phyloP scores from a whole-genome alignment of 2,113 vertebrate species.

The Sisor rabdophorus region DNA sequence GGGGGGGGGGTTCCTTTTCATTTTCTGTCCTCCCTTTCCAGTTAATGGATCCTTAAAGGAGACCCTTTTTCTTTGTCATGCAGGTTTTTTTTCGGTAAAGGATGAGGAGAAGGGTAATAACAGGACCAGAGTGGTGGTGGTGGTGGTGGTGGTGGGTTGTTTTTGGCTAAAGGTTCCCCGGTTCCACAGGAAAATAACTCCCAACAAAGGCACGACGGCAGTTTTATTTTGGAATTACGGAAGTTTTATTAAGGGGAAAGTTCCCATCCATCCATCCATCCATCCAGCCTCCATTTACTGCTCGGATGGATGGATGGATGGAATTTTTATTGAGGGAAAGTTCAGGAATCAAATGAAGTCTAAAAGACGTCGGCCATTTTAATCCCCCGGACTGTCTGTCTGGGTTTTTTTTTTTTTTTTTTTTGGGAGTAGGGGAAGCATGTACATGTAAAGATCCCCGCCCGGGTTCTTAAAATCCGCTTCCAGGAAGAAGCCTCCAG shows the following conservation, averaged over 20 bases:
- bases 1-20: conserved; percentile 64
- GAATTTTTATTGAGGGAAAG: background rate
- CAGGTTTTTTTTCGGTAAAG: conserved; percentile 19
- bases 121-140: background rate
- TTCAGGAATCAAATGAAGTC: conserved; percentile 9
- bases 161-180: conserved; percentile 19
- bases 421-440: background rate
- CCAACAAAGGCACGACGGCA: background rate
- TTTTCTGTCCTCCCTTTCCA: conserved; percentile 59
- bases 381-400: background rate
- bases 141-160: too few relatives aligned
- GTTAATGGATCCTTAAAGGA: conserved; percentile 60
- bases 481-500: conserved; percentile 21
- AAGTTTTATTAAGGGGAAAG: too few relatives aligned
- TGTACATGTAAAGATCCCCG: conserved; percentile 27
- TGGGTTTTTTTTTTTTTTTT: conserved; percentile 24
- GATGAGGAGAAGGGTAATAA: conserved; percentile 37
- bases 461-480: background rate
- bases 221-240: background rate
- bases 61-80: conserved; percentile 58
- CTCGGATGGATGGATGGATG: too few relatives aligned
- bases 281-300: too few relatives aligned
- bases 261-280: too few relatives aligned
- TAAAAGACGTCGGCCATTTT: background rate
- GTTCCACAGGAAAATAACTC: background rate